Base-by-base conservation (phyloP, 2,797 vertebrate species). In the Kryptolebias ocellatus region DNA sequence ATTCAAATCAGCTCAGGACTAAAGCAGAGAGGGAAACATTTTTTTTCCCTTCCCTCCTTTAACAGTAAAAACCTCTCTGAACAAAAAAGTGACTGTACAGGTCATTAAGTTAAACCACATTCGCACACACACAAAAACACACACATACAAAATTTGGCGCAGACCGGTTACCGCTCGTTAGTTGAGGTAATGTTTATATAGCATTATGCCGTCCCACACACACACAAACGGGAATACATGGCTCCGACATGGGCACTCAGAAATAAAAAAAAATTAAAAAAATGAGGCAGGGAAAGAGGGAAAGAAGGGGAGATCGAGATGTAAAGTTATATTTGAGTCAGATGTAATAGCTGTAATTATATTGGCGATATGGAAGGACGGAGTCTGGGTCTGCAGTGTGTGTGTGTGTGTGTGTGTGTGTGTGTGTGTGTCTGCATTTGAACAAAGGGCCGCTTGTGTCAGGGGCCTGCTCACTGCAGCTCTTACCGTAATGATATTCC, bases 171-270 rank as follows among this genome's bases (percentile, higher is more conserved):
- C 89, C 85, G 87, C 90, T 93, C 86, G 88, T 94, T 94, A 93
- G 93, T 89, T 95, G 93, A 95, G 92, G 93, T 95, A 95, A 95
- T 94, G 93, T 94, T 94, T 94, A 94, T 92, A 85, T 81, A 93
- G 89, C 91, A 93, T 94, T 94, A 94, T 92, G 88, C 91, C 72
- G 74, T 84, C 77, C 72, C 58, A 34, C 67, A 55, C 59, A 78
- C 65, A 71, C 69, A 64, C 68, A 69, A 42, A 76, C 45, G 29
- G 69, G 78, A 70, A 79, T 70, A 75, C 81, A 84, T 44, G 69
- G 64, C 70, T 82, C 72, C 72, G 64, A 82, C 78, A 79, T 78
- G 79, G 76, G 70, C 66, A 72, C 66, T 76, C 67, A 28, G 72
- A 63, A 77, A 79, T 64, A 71, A 76, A 62, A 79, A 67, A 69